These are phyloP conservation scores for Hapalemur alaotrensis DNA, from an alignment of 2,797 vertebrate species.

Conservation along the genomic window DNA sequence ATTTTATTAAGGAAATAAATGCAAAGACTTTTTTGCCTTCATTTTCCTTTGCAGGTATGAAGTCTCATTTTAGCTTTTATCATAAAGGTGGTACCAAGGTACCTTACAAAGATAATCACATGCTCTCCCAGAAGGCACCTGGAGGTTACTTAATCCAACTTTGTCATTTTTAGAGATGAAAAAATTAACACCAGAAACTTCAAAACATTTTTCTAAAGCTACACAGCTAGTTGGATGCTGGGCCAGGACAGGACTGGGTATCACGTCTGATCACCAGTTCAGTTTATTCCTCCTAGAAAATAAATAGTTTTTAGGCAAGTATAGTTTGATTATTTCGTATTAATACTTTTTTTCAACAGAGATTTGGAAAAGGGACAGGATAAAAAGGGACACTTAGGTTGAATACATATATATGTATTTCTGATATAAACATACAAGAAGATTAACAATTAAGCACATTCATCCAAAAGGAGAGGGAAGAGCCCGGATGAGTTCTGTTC, in stretches of 20 bases:
- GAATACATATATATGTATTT: background rate
- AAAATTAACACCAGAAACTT: background rate
- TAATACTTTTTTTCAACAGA: background rate
- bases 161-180: background rate
- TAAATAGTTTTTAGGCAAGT: background rate
- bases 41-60: background rate
- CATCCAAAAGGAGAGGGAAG: background rate
- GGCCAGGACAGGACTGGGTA: background rate
- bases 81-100: background rate
- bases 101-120: background rate
- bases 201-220: background rate
- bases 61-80: background rate
- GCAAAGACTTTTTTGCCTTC: background rate
- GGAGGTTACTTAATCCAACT: background rate
- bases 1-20: background rate
- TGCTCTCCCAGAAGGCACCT: background rate
- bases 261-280: background rate
- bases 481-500: background rate
- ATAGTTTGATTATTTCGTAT: background rate
- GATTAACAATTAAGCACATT: background rate
- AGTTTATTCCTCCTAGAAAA: conserved; percentile 11
- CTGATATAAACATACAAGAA: background rate
- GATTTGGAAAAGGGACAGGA: background rate
- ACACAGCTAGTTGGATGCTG: background rate
- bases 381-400: background rate